Base-by-base conservation (phyloP, 2,113 vertebrate species). In the Callorhinus ursinus region DNA sequence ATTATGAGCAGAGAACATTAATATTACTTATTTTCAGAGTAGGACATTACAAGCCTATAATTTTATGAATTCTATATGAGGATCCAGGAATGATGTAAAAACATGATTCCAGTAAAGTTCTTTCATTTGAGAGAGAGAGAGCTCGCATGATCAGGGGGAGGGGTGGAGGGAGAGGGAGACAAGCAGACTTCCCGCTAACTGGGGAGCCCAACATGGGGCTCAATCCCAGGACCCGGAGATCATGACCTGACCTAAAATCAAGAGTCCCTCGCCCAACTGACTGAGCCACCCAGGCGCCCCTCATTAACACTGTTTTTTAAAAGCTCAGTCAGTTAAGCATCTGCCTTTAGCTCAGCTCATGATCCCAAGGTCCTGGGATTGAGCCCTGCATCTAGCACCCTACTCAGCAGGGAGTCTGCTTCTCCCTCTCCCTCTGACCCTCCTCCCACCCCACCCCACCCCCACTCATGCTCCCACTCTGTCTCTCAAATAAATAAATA, bases 61-160 rank as follows among this genome's bases (percentile, higher is more conserved):
- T 67, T 96, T 92, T 95, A 31, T 96, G 46, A 85, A 53, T 91
- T 69, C n/a, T 71, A 13, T 74, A 12, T 92, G 49, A 79, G 5
- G 69, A 80, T 63, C 65, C 57, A 87, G 28, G 51, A 84, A 83
- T 95, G 22, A 90, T 53, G 4, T 36, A 79, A 92, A 92, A 93
- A 80, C 2, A 63, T 4, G 12, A 19, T 77, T 88, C 39, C 67
- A 72, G 18, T 90, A 57, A 97, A 46, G 31, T 91, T 96, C 21
- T 86, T 87, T 89, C 28, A 69, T 67, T 67, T 67, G 63, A 67
- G 53, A 55, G 53, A 55, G 53, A 53, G 51, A 53, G 12, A 53
- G 13, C 2, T 28, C 0, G 1, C 67, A 36, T 69, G 33, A 69
- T 19, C 63, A 4, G 33, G 67, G 67, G 16, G 8, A n/a, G n/a